Conservation (phyloP, 2,113 vertebrate genomes). For the Neoarius graeffei region DNA sequence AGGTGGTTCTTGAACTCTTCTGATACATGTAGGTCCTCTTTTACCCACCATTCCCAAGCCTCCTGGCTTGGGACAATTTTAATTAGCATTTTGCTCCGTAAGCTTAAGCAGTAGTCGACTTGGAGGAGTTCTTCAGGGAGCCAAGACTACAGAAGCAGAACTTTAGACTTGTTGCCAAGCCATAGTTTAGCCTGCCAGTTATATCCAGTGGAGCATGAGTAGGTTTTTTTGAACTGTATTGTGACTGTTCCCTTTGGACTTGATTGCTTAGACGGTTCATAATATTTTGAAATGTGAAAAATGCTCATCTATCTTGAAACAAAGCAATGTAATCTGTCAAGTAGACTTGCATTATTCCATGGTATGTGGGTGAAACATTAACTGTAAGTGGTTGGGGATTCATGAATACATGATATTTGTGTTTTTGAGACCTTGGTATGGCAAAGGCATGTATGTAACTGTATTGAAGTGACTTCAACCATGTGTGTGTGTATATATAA, state of each 20-base stretch:
- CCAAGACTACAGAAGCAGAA: conserved; percentile 32
- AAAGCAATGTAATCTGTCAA: not conserved
- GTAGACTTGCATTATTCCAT: not conserved
- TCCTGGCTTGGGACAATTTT: conserved; percentile 53
- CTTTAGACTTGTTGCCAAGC: not conserved
- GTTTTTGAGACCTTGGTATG: not conserved
- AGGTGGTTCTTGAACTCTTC: conserved; percentile 56
- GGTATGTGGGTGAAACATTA: not conserved
- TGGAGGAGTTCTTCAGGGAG: conserved; percentile 58
- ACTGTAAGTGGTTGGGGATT: not conserved
- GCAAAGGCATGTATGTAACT: too few relatives aligned
- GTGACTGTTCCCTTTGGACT: not conserved
- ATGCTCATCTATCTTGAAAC: not conserved
- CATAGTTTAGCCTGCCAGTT: conserved; percentile 5
- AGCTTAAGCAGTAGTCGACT: conserved; percentile 65
- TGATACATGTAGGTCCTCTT: conserved; percentile 59
- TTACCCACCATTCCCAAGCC: conserved; percentile 61
- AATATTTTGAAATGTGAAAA: not conserved
- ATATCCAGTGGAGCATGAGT: not conserved
- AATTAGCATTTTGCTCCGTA: conserved; percentile 64
- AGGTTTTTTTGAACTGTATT: not conserved
- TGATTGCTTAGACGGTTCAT: not conserved
- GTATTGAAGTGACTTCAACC: too few relatives aligned
- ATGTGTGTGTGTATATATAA: too few relatives aligned
- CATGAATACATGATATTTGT: too few relatives aligned